Evolutionary conservation across 2,113 vertebrate genomes (phyloP).

Genomic region (Sylvia atricapilla): DNA sequence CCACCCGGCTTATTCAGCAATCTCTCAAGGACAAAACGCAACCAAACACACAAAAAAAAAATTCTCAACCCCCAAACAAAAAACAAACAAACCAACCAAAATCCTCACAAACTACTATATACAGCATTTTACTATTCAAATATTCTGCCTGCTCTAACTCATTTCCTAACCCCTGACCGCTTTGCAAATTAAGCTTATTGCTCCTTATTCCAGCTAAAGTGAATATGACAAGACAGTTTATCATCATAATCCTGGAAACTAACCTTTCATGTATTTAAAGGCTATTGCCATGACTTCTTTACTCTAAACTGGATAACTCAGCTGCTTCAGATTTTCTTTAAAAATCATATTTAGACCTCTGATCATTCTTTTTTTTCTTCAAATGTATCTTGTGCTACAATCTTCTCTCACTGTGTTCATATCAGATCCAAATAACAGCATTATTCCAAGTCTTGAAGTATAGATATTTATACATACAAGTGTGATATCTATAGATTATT

Average conservation of each 20-base stretch:
- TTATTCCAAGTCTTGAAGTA: neutral
- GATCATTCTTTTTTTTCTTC: neutral
- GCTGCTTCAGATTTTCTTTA: neutral
- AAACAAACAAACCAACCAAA: neutral
- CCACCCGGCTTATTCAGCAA: neutral
- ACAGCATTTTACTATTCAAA: neutral
- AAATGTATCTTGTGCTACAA: neutral
- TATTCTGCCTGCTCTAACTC: neutral
- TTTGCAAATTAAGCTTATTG: neutral
- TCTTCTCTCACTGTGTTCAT: neutral
- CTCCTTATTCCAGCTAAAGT: neutral
- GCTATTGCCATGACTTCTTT: neutral
- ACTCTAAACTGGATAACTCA: neutral
- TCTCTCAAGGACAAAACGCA: neutral
- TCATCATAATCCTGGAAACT: slow-evolving; percentile 3
- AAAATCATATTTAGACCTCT: neutral
- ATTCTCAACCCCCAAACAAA: neutral
- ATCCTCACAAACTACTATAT: neutral
- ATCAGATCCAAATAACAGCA: neutral
- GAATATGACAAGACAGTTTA: slow-evolving; percentile 12
- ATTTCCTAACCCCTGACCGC: neutral
- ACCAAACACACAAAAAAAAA: neutral
- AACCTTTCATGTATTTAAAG: neutral
- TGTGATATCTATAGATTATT: neutral
- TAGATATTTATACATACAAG: neutral